Conservation (phyloP, 2,797 vertebrate genomes). For the Lindbergichthys nudifrons region DNA sequence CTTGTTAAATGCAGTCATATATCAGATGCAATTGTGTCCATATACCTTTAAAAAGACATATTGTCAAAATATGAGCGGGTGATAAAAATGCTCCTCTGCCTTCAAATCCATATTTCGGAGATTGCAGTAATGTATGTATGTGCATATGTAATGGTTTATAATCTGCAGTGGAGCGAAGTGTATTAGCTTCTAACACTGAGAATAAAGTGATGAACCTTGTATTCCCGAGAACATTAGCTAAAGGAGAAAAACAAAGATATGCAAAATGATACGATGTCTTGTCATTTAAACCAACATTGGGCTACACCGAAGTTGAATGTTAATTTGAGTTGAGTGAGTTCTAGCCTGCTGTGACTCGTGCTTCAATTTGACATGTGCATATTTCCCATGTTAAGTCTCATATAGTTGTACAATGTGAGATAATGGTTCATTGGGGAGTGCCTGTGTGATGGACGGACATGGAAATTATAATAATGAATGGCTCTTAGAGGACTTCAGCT, state of each 20-base stretch:
- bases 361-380: slow-evolving; percentile 49
- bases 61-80: slow-evolving; percentile 1
- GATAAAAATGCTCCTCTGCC: background rate
- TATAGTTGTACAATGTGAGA: slow-evolving; percentile 48
- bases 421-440: slow-evolving; percentile 56
- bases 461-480: slow-evolving; percentile 81
- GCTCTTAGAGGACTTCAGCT: slow-evolving; percentile 62
- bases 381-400: slow-evolving; percentile 57
- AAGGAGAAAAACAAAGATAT: background rate
- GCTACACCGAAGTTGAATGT: slow-evolving; percentile 7
- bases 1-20: background rate
- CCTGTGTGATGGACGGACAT: slow-evolving; percentile 75
- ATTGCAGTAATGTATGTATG: background rate
- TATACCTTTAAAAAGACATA: background rate
- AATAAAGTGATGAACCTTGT: background rate
- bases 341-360: slow-evolving; percentile 19
- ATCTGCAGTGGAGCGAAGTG: background rate
- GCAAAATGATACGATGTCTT: slow-evolving; percentile 14
- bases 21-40: slow-evolving; percentile 13
- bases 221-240: background rate
- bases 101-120: too few relatives aligned
- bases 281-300: slow-evolving; percentile 14
- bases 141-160: too few relatives aligned
- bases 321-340: slow-evolving; percentile 21
- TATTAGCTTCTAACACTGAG: slow-evolving; percentile 9